phyloP scores from a whole-genome alignment of 2,113 vertebrate genomes.

The Leptocoma aspasia region DNA sequence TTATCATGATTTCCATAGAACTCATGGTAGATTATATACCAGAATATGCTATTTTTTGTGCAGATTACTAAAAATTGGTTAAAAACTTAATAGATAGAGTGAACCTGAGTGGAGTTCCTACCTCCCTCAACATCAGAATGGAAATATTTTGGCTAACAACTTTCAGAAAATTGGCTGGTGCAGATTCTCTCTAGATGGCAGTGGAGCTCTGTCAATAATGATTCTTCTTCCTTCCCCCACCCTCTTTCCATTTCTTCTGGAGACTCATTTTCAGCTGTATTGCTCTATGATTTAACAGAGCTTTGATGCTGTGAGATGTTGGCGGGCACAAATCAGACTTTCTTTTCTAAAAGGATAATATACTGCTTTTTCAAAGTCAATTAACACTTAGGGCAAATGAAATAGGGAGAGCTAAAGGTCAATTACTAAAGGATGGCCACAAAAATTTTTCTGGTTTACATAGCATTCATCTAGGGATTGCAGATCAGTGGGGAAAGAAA shows the following conservation, averaged over 20 bases:
- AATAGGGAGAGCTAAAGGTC: constrained; percentile 76
- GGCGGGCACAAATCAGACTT: constrained; percentile 68
- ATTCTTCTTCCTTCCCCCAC: constrained; percentile 10
- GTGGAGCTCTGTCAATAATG: constrained; percentile 46
- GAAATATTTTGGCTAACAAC: not conserved
- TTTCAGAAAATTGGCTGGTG: not conserved
- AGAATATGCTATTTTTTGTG: not conserved
- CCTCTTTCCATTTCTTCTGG: constrained; percentile 25
- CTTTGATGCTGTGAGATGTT: constrained; percentile 75
- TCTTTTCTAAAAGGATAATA: constrained; percentile 74
- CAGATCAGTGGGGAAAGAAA: constrained; percentile 63
- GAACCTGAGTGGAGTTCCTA: not conserved
- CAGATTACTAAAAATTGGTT: not conserved
- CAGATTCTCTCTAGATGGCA: constrained; percentile 73
- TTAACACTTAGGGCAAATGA: constrained; percentile 80
- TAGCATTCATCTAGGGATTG: constrained; percentile 65
- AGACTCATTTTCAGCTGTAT: constrained; percentile 61
- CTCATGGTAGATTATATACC: not conserved
- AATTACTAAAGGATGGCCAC: constrained; percentile 72
- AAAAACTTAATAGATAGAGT: not conserved
- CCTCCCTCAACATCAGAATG: not conserved
- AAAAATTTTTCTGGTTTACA: constrained; percentile 67
- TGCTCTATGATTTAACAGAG: constrained; percentile 67
- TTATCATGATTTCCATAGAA: not conserved
- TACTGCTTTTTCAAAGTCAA: constrained; percentile 82